A percentile compares a stretch with the other conserved stretches of the same genome.
Evolutionary conservation across 2,113 vertebrate genomes (phyloP).

Genomic region (Psittacus erithacus): DNA sequence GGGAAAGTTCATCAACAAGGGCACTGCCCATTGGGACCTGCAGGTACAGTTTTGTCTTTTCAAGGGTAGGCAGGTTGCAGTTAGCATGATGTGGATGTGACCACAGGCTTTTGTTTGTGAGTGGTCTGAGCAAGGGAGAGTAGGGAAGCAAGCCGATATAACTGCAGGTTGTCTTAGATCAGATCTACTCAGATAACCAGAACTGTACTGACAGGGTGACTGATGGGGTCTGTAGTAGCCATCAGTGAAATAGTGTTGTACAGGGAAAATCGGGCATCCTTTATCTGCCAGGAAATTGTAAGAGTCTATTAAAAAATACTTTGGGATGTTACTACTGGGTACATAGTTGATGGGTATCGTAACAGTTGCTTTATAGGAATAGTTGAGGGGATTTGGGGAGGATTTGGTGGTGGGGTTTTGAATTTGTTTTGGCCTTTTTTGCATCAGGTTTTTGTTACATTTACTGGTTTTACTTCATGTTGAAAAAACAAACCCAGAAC

Average conservation of each 20-base stretch:
- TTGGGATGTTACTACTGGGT: background rate
- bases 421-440: background rate
- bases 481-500: background rate
- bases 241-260: background rate
- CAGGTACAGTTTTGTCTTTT: background rate
- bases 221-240: background rate
- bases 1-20: background rate
- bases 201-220: background rate
- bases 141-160: background rate
- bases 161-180: background rate
- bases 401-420: background rate
- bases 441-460: background rate
- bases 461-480: background rate
- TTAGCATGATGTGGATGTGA: background rate
- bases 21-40: background rate
- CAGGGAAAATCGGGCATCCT: background rate
- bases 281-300: background rate
- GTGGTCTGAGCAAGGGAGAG: background rate
- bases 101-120: background rate
- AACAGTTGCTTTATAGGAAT: background rate
- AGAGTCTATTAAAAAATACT: background rate
- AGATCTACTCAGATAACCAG: background rate
- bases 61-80: background rate
- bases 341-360: background rate
- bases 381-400: background rate